Evolutionary conservation across 2,797 vertebrate genomes (phyloP).

Genomic region (Schizopygopsis pylzovi): DNA sequence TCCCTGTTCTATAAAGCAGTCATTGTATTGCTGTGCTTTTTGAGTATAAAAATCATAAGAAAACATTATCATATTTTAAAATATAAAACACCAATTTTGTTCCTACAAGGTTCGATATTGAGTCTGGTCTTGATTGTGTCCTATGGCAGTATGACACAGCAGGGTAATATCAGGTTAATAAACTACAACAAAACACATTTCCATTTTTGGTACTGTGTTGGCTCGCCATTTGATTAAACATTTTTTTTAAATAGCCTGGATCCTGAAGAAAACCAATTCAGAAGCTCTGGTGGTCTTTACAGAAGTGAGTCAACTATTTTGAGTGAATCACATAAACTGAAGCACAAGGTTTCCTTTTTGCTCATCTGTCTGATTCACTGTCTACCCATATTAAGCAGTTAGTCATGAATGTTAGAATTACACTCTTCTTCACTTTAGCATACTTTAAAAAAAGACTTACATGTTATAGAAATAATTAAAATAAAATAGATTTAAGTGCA

Average conservation of each 20-base stretch:
- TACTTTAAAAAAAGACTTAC: neutral
- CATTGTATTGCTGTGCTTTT: neutral
- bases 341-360: neutral
- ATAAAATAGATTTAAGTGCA: neutral
- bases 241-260: too few relatives aligned
- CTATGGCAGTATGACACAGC: neutral
- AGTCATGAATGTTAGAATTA: neutral
- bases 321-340: slow-evolving; percentile 1
- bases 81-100: neutral
- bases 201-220: neutral
- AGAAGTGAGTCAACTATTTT: neutral
- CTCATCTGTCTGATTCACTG: neutral
- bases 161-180: neutral
- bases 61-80: neutral
- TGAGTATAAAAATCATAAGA: neutral
- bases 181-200: neutral
- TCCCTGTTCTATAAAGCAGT: neutral
- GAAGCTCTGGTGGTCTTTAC: slow-evolving; percentile 12
- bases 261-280: neutral
- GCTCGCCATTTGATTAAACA: neutral
- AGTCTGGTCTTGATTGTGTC: neutral
- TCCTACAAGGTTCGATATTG: neutral
- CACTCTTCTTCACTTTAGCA: neutral
- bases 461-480: neutral
- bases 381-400: neutral